Percentiles rank a stretch among this genome's conserved stretches.
phyloP scores from a whole-genome alignment of 2,888 invertebrate species.

The Congeria kusceri region DNA sequence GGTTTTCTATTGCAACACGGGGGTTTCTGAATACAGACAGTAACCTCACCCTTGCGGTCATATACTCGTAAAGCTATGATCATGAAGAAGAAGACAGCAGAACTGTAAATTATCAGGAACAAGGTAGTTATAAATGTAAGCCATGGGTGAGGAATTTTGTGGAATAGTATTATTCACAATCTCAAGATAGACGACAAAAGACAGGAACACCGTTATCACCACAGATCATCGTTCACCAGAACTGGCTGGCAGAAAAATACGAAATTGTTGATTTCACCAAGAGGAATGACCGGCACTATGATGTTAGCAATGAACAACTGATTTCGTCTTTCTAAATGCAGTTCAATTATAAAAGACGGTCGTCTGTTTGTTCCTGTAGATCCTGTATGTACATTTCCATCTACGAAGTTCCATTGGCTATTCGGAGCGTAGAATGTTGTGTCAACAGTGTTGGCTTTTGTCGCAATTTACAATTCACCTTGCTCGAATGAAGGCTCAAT shows the following conservation, averaged over 20 bases:
- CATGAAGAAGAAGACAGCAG: constrained; percentile 26
- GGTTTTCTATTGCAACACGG: too few species aligned
- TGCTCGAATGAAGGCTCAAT: not conserved
- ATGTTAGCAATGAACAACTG: constrained; percentile 47
- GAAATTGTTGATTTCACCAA: constrained; percentile 37
- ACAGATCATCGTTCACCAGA: constrained; percentile 55
- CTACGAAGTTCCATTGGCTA: constrained; percentile 28
- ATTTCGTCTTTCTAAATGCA: constrained; percentile 31
- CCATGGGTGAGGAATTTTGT: constrained; percentile 47
- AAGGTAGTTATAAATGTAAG: constrained; percentile 52
- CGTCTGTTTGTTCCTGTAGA: too few species aligned
- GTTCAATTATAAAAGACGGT: not conserved
- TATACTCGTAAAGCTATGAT: constrained; percentile 42
- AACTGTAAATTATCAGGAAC: constrained; percentile 40
- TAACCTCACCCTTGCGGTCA: constrained; percentile 19
- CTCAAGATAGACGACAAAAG: constrained; percentile 55
- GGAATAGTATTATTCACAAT: constrained; percentile 55
- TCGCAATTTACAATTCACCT: not conserved
- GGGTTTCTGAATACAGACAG: not conserved
- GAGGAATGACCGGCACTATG: constrained; percentile 42
- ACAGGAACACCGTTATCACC: constrained; percentile 49
- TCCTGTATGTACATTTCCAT: not conserved
- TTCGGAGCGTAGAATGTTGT: constrained; percentile 19
- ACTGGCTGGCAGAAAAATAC: constrained; percentile 48
- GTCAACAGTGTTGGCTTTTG: not conserved